These are phyloP conservation scores for Palythoa caribaeorum DNA, from an alignment of 92 coral and sea anemone genomes.

Conservation along the genomic window DNA sequence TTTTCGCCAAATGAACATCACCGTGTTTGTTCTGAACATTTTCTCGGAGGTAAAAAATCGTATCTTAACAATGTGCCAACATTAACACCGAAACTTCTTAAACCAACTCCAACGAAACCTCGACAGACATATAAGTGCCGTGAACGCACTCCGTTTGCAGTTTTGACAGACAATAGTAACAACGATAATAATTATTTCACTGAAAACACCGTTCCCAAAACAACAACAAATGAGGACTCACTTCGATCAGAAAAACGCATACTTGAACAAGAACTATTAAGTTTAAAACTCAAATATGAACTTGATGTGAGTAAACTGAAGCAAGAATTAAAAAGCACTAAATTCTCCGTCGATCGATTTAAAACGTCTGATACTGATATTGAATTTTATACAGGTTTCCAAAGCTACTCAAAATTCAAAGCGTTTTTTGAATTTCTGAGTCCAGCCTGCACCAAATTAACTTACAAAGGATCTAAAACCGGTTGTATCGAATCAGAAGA, in stretches of 20 bases:
- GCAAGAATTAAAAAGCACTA: background rate
- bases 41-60: constrained; percentile 21
- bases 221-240: background rate
- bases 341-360: constrained; percentile 12
- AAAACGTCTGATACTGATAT: constrained; percentile 30
- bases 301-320: constrained; percentile 1
- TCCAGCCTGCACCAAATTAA: constrained; percentile 39
- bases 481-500: constrained; percentile 28
- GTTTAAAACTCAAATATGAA: constrained; percentile 1
- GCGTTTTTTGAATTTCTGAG: constrained; percentile 27
- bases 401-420: constrained; percentile 29
- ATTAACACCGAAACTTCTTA: constrained; percentile 31
- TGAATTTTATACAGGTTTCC: constrained; percentile 50
- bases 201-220: constrained; percentile 15
- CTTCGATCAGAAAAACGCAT: background rate
- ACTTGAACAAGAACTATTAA: background rate
- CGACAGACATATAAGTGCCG: constrained; percentile 18
- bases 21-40: constrained; percentile 39
- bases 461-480: constrained; percentile 43
- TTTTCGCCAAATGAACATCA: constrained; percentile 38
- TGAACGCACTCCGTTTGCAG: background rate
- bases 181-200: background rate
- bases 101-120: constrained; percentile 34
- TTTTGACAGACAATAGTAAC: constrained; percentile 9
- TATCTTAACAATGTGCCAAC: constrained; percentile 24